These are phyloP conservation scores for Propithecus coquereli DNA, from an alignment of 2,113 vertebrate genomes.

Conservation along the genomic window DNA sequence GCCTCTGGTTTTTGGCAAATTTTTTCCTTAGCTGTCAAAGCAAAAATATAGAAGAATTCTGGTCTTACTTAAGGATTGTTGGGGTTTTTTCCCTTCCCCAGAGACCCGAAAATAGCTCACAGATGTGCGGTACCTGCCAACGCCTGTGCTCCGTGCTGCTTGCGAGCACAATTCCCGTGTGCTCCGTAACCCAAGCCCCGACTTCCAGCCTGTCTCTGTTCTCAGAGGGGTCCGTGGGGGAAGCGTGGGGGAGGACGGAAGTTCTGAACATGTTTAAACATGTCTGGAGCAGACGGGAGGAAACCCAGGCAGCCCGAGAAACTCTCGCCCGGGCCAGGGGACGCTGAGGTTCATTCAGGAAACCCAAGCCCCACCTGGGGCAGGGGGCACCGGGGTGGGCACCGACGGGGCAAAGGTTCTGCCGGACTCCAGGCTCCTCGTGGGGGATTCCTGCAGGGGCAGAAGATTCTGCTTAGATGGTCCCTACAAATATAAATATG, in stretches of 20 bases:
- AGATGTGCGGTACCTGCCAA: conserved; percentile 84
- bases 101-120: conserved; percentile 84
- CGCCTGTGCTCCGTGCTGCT: conserved; percentile 65
- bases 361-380: neutral
- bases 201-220: conserved; percentile 74
- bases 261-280: conserved; percentile 77
- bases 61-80: conserved; percentile 78
- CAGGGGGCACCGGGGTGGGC: accelerated
- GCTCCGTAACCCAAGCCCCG: conserved; percentile 76
- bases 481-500: neutral
- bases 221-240: neutral
- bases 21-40: conserved; percentile 82
- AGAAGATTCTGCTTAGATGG: neutral
- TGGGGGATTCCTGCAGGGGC: neutral
- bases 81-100: conserved; percentile 68
- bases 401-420: accelerated
- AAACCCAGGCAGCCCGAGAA: conserved; percentile 65
- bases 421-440: neutral
- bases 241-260: conserved; percentile 17
- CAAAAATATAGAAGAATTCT: conserved; percentile 82
- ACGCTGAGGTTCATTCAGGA: neutral
- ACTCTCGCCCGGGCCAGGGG: neutral
- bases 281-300: conserved; percentile 70
- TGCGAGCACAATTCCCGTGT: conserved; percentile 69
- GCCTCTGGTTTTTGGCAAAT: conserved; percentile 82